phyloP scores from a whole-genome alignment of 2,888 invertebrate species.

The Tiliacea aurago region DNA sequence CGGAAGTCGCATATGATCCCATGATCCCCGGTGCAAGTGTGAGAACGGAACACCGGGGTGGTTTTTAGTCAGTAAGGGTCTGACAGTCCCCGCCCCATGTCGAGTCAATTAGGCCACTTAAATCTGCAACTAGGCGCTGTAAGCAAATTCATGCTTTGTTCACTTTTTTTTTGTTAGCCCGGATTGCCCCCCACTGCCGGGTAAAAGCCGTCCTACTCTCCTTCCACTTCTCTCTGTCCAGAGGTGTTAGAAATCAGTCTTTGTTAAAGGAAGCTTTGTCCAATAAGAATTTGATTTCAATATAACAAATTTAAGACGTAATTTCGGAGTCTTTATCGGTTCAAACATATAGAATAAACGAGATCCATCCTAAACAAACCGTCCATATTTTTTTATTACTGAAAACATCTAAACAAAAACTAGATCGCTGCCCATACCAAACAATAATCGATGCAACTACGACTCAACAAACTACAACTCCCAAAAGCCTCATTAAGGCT shows the following conservation, averaged over 20 bases:
- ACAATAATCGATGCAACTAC: neutral
- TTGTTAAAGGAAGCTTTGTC: neutral
- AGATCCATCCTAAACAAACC: neutral
- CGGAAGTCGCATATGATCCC: too few relatives aligned
- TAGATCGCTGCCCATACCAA: neutral
- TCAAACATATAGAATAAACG: neutral
- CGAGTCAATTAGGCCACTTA: constrained; percentile 89
- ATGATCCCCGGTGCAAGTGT: too few relatives aligned
- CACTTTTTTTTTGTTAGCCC: constrained; percentile 58
- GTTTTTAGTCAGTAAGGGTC: too few relatives aligned
- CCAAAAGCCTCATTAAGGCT: too few relatives aligned
- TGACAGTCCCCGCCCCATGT: too few relatives aligned
- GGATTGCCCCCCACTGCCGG: too few relatives aligned
- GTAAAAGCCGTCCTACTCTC: neutral
- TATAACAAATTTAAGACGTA: too few relatives aligned
- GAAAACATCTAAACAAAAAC: too few relatives aligned
- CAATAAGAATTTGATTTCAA: neutral
- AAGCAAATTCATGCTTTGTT: constrained; percentile 88
- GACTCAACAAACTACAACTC: too few relatives aligned
- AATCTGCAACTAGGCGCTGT: constrained; percentile 86
- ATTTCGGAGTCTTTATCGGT: neutral
- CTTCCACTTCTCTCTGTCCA: neutral
- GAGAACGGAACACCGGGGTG: too few relatives aligned
- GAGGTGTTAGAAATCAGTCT: neutral
- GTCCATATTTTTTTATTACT: neutral